Evolutionary conservation across 1,140 invertebrate genomes (phyloP), one percentile per base, ranked within the genome.

Genomic region (Varroa destructor): DNA sequence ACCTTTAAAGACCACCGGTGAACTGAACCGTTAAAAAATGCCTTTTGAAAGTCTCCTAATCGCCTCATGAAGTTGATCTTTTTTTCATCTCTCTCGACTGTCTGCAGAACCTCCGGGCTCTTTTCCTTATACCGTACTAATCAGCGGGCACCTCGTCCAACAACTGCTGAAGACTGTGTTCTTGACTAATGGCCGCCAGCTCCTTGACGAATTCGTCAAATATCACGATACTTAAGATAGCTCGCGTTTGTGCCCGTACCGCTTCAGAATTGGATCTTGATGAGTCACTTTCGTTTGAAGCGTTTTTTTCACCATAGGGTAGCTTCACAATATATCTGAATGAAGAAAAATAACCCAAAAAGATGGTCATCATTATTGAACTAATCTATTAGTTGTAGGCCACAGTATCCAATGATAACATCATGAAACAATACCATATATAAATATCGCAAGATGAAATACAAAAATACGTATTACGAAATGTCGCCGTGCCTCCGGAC

Each of bases 191-290:
- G 14, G 93, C 90, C 0, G 91, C 88, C 56, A 96, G 80, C 81
- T 96, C 92, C 80, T 93, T 92, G 0, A 93, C 81, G 88, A 93
- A 95, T 79, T 96, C 92, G 76, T 92, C 89, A 67, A 96, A 81
- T 70, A 96, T 80, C 3, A 96, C 86, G n/a, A 90, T 90, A 80
- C 90, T 89, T 72, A 89, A 80, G 1, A 89, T 86, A 8, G 61
- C 61, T 40, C 40, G 14, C 61, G 46, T 67, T 40, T 67, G 61
- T 12, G 40, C 46, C 46, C 61, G 14, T 4, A 14, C 40, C 70
- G 88, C 84, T 79, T 89, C 82, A 71, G 79, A 78, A 1, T 78
- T 79, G 67, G 79, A 77, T 14, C 79, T 58, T 12, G 77, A 80
- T 73, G 77, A 75, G 70, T 78, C 77, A 6, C 76, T 77, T 10